Base-by-base conservation (phyloP, 2,797 vertebrate genomes). In the Eutrigla gurnardus region DNA sequence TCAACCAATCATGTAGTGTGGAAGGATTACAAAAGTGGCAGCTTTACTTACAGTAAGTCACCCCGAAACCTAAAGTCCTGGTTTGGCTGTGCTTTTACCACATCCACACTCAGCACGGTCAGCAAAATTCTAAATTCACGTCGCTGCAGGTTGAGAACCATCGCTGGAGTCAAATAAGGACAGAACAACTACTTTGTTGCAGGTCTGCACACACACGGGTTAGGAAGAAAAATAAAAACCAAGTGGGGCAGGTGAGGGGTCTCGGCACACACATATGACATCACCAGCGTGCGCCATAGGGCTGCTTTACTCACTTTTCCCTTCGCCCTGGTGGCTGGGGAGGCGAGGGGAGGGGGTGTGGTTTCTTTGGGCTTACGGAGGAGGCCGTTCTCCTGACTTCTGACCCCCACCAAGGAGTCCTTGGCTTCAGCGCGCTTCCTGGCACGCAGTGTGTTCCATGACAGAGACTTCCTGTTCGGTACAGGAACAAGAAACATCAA, bases 401-500 rank as follows among this genome's bases (percentile, higher is more conserved):
- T 89, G 84, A 88, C 80, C 76, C 86, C 91, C 36, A 71, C 11
- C 9, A 42, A 66, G 64, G 64, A 58, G 43, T 91, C 88, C 84
- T 85, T 88, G 72, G 88, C 87, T 92, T 98, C 97, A 5, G 95
- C 96, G 89, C 97, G 96, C 95, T 99, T 99, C 96, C 97, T 96
- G 93, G 98, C 96, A 75, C 97, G 98, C 91, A 99, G 97, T 67
- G 97, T 99, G 92, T 99, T 98, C 98, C 98, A 99, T 63, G 98
- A 99, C 90, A 98, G 96, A 94, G 98, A 99, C 95, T 99, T 99
- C 98, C 98, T 99, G 97, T 96, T 64, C 82, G 75, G 86, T 87
- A 90, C 88, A 88, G 86, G 78, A 90, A 93, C 80, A 62, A 90
- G 62, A 91, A 73, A 90, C 71, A 73, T 89, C 90, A 92, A 85